phyloP scores from a whole-genome alignment of 92 coral and sea anemone species.

The Zoanthus sansibaricus region DNA sequence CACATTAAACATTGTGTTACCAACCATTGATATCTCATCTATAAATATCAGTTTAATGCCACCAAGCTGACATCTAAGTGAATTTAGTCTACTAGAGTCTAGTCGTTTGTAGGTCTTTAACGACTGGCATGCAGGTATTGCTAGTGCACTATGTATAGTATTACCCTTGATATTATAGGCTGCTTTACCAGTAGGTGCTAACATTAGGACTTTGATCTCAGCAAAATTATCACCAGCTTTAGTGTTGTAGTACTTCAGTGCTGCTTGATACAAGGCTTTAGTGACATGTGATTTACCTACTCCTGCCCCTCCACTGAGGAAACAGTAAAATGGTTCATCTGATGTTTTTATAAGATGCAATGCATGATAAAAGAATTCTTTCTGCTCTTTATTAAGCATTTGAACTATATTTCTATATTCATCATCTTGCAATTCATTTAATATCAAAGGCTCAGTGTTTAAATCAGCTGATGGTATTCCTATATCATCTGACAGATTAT shows the following conservation, averaged over 20 bases:
- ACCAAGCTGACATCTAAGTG: conserved; percentile 10
- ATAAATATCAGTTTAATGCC: not conserved
- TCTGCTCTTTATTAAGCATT: conserved; percentile 65
- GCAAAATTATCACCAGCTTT: conserved; percentile 9
- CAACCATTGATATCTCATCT: conserved; percentile 4
- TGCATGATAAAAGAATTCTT: conserved; percentile 50
- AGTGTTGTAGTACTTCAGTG: conserved; percentile 12
- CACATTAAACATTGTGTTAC: conserved; percentile 9
- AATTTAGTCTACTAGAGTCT: conserved; percentile 8
- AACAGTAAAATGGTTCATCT: conserved; percentile 3
- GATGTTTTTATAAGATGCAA: not conserved
- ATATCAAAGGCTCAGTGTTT: conserved; percentile 69
- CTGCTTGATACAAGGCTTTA: conserved; percentile 16
- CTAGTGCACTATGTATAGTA: conserved; percentile 7
- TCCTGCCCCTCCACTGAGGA: conserved; percentile 17
- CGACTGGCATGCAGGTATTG: conserved; percentile 10
- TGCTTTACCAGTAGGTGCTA: conserved; percentile 9
- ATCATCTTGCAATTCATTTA: conserved; percentile 76
- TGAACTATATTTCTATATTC: conserved; percentile 72
- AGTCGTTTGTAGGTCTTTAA: conserved; percentile 16
- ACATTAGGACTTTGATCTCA: conserved; percentile 1
- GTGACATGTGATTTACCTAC: conserved; percentile 7
- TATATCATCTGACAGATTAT: conserved; percentile 68
- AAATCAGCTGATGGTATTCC: conserved; percentile 62
- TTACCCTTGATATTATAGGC: conserved; percentile 11